A percentile compares a stretch with the other conserved stretches of the same genome.
phyloP scores from a whole-genome alignment of 2,113 vertebrate genomes.

The Pholis gunnellus region DNA sequence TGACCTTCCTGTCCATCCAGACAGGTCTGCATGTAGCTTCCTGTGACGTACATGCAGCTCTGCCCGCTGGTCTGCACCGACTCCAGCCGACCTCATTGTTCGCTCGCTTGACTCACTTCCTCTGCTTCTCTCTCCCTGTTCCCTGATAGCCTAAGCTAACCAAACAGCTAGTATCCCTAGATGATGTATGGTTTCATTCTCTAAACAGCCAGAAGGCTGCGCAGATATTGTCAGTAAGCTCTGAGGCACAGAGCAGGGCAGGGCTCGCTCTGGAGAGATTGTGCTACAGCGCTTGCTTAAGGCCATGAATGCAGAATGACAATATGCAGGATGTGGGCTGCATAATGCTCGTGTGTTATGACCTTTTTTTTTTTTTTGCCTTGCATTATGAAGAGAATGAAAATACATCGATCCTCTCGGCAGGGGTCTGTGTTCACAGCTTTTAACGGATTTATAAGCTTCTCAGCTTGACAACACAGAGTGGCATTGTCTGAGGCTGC shows the following conservation, averaged over 20 bases:
- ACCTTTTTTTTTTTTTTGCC: conserved; percentile 24
- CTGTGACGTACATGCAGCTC: not conserved
- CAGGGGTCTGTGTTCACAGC: conserved; percentile 20
- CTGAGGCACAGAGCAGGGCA: conserved; percentile 42
- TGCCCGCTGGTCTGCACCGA: not conserved
- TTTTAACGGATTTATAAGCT: conserved; percentile 30
- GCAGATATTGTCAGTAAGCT: conserved; percentile 66
- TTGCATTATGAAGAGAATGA: conserved; percentile 32
- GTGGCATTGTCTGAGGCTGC: not conserved
- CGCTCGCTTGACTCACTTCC: conserved; percentile 26
- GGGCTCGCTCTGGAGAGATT: conserved; percentile 59
- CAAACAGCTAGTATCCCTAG: conserved; percentile 27
- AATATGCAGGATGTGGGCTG: conserved; percentile 59
- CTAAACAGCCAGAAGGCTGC: conserved; percentile 66
- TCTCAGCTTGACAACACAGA: conserved; percentile 11
- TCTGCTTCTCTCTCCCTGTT: conserved; percentile 9
- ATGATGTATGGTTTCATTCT: conserved; percentile 62
- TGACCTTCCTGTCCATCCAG: not conserved
- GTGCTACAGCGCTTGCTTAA: conserved; percentile 36
- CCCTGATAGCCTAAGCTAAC: conserved; percentile 17
- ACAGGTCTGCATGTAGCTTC: conserved; percentile 5
- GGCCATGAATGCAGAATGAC: conserved; percentile 48
- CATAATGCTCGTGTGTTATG: conserved; percentile 39
- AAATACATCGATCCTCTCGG: conserved; percentile 45
- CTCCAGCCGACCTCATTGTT: conserved; percentile 25